Percentiles rank a stretch among this genome's conserved stretches.
Conservation (phyloP, 1,140 invertebrate genomes). For the Drosophila ercepeae region DNA sequence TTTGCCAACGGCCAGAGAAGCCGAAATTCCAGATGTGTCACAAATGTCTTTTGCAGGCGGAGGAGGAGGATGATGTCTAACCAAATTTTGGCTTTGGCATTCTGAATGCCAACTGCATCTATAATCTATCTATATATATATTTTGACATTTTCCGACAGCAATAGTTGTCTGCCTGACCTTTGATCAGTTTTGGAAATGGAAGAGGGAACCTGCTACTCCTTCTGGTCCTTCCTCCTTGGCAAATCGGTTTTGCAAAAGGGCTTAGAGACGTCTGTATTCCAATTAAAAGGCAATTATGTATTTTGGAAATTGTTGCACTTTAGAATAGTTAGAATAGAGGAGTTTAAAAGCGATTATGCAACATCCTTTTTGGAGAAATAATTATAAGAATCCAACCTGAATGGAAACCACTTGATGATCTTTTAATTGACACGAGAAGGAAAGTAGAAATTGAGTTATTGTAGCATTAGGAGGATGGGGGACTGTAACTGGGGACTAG, state of each 20-base stretch:
- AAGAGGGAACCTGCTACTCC: neutral
- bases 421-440: conserved; percentile 29
- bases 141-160: conserved; percentile 16
- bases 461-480: no score
- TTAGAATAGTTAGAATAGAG: neutral
- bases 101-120: conserved; percentile 25
- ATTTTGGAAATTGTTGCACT: conserved; percentile 34
- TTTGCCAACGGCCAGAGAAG: conserved; percentile 30
- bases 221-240: conserved; percentile 18
- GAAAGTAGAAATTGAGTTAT: no score
- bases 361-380: no score
- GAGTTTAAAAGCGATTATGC: no score
- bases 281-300: conserved; percentile 81
- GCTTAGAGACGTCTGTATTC: conserved; percentile 17
- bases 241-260: conserved; percentile 11
- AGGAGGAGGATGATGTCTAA: conserved; percentile 1
- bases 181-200: conserved; percentile 23
- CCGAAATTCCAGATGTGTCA: conserved; percentile 18
- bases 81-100: conserved; percentile 6
- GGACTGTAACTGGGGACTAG: no score
- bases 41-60: conserved; percentile 7
- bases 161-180: conserved; percentile 11
- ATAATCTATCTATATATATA: conserved; percentile 4
- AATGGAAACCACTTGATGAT: conserved; percentile 19
- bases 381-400: no score